Evolutionary conservation across 2,888 invertebrate genomes (phyloP), one percentile per base, ranked within the genome.

Genomic region (Andricus quercusramuli): DNA sequence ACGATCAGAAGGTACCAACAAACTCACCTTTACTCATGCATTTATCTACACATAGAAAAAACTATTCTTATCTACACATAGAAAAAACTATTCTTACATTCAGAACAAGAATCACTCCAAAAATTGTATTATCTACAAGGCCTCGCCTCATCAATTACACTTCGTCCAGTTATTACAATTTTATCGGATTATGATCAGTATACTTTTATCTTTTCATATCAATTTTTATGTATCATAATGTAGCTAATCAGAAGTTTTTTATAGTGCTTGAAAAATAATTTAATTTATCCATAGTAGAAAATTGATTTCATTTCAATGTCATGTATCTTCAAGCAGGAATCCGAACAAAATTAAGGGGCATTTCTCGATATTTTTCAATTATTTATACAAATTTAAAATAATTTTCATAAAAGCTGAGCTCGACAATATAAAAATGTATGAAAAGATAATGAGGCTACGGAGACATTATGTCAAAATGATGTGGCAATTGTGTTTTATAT

Each of bases 1-100:
- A 56, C 32, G 29, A 51, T n/a, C 74, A 56, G n/a, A 74, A 74
- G 74, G 74, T 74, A 74, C 51, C 13, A 37, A 56, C 20, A 51
- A 22, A 68, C 25, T 44, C 25, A 65, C 29, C n/a, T 59, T 9
- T 64, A 29, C 64, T 25, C 64, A 29, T 15, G 13, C 15, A 64
- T 17, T 29, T 64, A 22, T 17, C 17, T 64, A 22, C 25, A 64
- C 64, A 29, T 29, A 9, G 1, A 11, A 59, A 59, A 77, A 25
- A 74, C 3, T 32, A 67, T 59, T 22, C n/a, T 11, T 59, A 11
- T 17, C 17, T 64, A 22, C 25, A 64, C 64, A 29, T 29, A 9
- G 1, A 11, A 59, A 62, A 77, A 25, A 74, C 3, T 32, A 67
- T 59, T 22, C n/a, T 11, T 59, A 11, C 22, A 59, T 59, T 22